A percentile compares a stretch with the other conserved stretches of the same genome.
phyloP scores from a whole-genome alignment of 1,140 invertebrate genomes.

The Macrocentrus cingulum region DNA sequence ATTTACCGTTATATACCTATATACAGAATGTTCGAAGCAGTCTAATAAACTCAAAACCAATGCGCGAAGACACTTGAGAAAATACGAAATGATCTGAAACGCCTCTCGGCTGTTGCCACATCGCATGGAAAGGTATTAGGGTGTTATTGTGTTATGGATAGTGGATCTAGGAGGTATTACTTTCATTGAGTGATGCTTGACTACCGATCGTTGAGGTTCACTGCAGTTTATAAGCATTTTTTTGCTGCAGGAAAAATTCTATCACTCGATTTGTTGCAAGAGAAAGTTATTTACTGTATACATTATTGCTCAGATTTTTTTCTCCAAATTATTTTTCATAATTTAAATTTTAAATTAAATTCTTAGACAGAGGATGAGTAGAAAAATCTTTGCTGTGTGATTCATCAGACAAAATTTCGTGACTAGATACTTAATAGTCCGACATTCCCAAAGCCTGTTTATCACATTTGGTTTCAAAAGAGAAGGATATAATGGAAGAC shows the following conservation, averaged over 20 bases:
- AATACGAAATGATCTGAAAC: constrained; percentile 5
- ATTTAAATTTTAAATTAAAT: no score
- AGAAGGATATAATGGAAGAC: constrained; percentile 19
- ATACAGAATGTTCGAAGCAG: neutral
- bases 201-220: neutral
- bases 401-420: constrained; percentile 7
- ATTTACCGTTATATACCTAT: constrained; percentile 14
- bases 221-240: neutral
- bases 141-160: constrained; percentile 10
- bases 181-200: constrained; percentile 5
- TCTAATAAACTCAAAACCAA: constrained; percentile 8
- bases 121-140: neutral
- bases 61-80: neutral
- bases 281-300: no score
- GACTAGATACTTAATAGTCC: constrained; percentile 15
- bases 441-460: constrained; percentile 17
- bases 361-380: neutral
- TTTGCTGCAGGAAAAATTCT: neutral
- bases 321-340: no score
- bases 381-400: neutral
- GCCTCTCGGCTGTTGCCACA: neutral
- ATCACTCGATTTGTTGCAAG: no score
- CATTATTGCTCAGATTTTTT: no score
- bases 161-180: constrained; percentile 13
- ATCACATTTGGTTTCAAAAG: constrained; percentile 29